Evolutionary conservation across 1,140 invertebrate species (phyloP).

Genomic region (Zaprionus inermis): DNA sequence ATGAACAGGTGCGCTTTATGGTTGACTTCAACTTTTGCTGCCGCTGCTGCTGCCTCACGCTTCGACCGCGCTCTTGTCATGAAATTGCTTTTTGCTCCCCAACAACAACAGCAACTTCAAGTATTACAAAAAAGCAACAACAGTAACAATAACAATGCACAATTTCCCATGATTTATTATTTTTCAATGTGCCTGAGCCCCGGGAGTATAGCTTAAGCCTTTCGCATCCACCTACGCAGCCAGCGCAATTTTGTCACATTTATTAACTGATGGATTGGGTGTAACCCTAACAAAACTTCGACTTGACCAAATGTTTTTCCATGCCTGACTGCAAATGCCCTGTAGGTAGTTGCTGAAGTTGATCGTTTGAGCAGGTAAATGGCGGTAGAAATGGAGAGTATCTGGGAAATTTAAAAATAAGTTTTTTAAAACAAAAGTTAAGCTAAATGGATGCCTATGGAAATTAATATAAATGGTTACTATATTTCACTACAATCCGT

Average conservation of each 20-base stretch:
- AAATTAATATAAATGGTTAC: too few species aligned
- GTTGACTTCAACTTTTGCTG: constrained; percentile 66
- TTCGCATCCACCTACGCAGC: constrained; percentile 10
- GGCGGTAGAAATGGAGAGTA: not conserved
- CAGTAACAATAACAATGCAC: not conserved
- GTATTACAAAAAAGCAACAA: constrained; percentile 16
- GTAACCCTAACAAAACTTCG: constrained; percentile 41
- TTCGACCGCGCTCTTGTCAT: constrained; percentile 36
- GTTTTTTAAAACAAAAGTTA: too few species aligned
- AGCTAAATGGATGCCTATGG: too few species aligned
- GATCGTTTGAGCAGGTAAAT: not conserved
- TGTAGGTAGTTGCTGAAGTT: not conserved
- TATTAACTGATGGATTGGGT: constrained; percentile 77
- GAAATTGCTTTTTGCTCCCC: constrained; percentile 53
- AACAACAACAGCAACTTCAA: constrained; percentile 25
- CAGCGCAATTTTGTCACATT: constrained; percentile 61
- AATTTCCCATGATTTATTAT: constrained; percentile 72
- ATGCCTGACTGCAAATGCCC: constrained; percentile 4
- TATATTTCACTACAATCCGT: too few species aligned
- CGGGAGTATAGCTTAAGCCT: constrained; percentile 25
- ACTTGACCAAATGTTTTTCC: constrained; percentile 3
- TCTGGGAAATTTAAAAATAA: not conserved
- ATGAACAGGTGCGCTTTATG: constrained; percentile 75
- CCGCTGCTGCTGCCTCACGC: constrained; percentile 10
- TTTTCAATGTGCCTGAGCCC: constrained; percentile 66